Evolutionary conservation across 2,888 invertebrate species (phyloP), one percentile per base, ranked within the genome.

Genomic region (Euphydryas editha): DNA sequence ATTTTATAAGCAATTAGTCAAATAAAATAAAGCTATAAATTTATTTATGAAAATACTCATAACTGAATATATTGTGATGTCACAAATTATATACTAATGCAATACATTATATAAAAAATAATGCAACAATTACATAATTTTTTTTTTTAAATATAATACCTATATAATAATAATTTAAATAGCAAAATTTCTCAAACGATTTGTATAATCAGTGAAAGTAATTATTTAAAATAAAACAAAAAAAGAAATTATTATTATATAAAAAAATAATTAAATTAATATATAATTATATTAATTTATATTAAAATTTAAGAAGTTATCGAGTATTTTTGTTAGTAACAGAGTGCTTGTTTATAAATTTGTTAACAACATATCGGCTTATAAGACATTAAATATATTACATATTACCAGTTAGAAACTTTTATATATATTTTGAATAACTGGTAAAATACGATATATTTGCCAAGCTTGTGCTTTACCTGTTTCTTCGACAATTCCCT

Each of bases 401-500:
- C n/a, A 54, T 17, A n/a, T 30, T 36, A 54, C 54, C 54, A 30
- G 36, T 36, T 30, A 30, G 30, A 51, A 17, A 17, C 17, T 5
- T 24, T 54, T 0, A n/a, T 30, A 17, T 30, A 36, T 7, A 10
- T 36, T 17, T 15, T 11, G 1, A 10, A 0, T 11, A 54, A 17
- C 13, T 17, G 36, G 54, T 54, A 30, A 30, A 17, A 36, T 63
- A 15, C 44, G 49, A 39, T 39, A 56, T 55, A 55, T 69, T 54
- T 17, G 87, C 88, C 72, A 90, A 89, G 88, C 87, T 61, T 69
- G 86, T 87, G 89, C 86, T 76, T 92, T 91, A 92, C 92, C 92
- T 92, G 87, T 81, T 75, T 92, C 89, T 80, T 92, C 91, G 77
- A 75, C 86, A 75, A 92, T 88, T 85, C 92, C 92, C 81, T 91